A percentile compares a stretch with the other conserved stretches of the same genome.
These are phyloP conservation scores for Rhagoletis pomonella DNA, from an alignment of 1,140 invertebrate species.

Conservation along the genomic window DNA sequence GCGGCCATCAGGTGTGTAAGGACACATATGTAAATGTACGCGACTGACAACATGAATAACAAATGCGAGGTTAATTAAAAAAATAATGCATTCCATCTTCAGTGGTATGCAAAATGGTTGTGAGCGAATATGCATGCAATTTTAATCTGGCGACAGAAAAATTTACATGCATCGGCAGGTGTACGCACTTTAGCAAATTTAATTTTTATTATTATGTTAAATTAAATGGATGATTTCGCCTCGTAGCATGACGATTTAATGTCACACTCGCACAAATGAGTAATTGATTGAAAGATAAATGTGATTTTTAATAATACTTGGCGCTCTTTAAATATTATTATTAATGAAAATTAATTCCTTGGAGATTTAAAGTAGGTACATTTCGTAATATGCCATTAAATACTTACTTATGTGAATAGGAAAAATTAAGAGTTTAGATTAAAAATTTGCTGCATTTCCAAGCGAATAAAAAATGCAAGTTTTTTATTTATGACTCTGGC, in stretches of 20 bases:
- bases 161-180: not conserved
- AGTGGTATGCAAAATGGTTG: not conserved
- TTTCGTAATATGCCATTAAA: too few species aligned
- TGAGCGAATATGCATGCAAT: not conserved
- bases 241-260: not conserved
- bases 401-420: too few species aligned
- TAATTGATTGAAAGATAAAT: not conserved
- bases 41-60: constrained; percentile 41
- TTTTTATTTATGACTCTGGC: too few species aligned
- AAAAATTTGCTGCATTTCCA: too few species aligned
- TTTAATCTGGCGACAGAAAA: not conserved
- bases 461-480: too few species aligned
- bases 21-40: not conserved
- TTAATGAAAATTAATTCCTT: too few species aligned
- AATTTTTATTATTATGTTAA: not conserved
- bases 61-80: constrained; percentile 46
- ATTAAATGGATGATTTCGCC: too few species aligned
- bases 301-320: too few species aligned
- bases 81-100: not conserved
- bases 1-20: constrained; percentile 32
- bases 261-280: not conserved
- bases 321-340: too few species aligned
- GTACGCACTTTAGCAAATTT: not conserved
- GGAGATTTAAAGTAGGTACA: too few species aligned
- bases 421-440: too few species aligned